Conservation (phyloP, 2,797 vertebrate species). For the Decapterus maruadsi region DNA sequence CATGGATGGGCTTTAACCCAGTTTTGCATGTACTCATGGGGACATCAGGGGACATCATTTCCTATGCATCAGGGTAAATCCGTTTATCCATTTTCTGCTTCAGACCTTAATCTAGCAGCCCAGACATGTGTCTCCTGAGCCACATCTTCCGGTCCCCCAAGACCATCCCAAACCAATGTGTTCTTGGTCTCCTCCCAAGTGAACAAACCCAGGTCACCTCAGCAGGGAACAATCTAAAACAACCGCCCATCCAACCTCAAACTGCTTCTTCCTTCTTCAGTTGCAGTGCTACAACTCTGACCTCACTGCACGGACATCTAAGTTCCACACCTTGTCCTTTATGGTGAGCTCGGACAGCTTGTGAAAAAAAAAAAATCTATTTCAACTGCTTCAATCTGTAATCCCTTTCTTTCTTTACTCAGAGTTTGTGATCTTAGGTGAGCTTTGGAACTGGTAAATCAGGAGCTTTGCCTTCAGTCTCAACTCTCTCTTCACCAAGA, state of each 20-base stretch:
- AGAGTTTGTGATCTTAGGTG: neutral
- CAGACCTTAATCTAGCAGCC: neutral
- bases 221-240: slow-evolving; percentile 10
- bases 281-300: slow-evolving; percentile 12
- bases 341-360: neutral
- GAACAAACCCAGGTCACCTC: slow-evolving; percentile 10
- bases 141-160: neutral
- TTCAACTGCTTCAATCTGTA: slow-evolving; percentile 2
- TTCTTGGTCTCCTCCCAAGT: slow-evolving; percentile 19
- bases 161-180: neutral
- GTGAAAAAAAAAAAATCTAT: slow-evolving; percentile 3
- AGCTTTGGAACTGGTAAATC: slow-evolving; percentile 25
- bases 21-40: neutral
- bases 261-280: neutral
- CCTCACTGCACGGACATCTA: neutral
- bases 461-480: slow-evolving; percentile 27
- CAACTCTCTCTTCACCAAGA: slow-evolving; percentile 14
- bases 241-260: neutral
- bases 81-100: neutral
- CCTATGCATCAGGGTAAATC: neutral
- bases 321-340: slow-evolving; percentile 15
- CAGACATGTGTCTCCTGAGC: neutral
- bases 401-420: slow-evolving; percentile 10
- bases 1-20: neutral
- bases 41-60: neutral